phyloP scores from a whole-genome alignment of 2,797 vertebrate species.

The Kryptopterus vitreolus region DNA sequence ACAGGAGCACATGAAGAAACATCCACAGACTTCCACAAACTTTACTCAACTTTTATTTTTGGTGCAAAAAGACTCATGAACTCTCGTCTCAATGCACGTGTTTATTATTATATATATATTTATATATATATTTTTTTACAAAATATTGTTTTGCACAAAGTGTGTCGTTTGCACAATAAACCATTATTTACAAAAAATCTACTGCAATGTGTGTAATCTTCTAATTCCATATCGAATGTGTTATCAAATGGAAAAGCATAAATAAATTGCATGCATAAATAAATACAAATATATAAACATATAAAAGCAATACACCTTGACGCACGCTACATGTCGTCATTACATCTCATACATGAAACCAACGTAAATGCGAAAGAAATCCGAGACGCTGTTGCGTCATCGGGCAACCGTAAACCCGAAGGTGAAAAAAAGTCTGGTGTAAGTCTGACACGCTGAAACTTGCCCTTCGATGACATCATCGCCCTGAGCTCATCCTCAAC shows the following conservation, averaged over 20 bases:
- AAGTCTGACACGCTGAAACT: slow-evolving; percentile 7
- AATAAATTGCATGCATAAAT: too few species aligned
- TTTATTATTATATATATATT: not conserved
- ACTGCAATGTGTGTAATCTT: too few species aligned
- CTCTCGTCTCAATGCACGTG: not conserved
- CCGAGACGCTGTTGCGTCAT: too few species aligned
- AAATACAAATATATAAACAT: too few species aligned
- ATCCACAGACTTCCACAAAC: not conserved
- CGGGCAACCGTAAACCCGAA: not conserved
- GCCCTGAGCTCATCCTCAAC: slow-evolving; percentile 30
- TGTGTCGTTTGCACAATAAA: slow-evolving; percentile 13
- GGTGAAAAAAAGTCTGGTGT: not conserved
- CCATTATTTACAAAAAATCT: not conserved
- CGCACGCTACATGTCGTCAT: too few species aligned
- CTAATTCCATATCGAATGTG: too few species aligned
- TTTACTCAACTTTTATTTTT: not conserved
- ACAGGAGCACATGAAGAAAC: not conserved
- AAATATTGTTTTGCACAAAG: slow-evolving; percentile 1
- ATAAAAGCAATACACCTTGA: too few species aligned
- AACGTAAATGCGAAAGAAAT: too few species aligned
- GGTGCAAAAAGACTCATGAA: not conserved
- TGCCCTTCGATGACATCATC: slow-evolving; percentile 20
- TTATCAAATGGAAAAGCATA: too few species aligned
- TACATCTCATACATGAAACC: too few species aligned
- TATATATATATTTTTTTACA: not conserved